Evolutionary conservation across 2,888 invertebrate genomes (phyloP), one percentile per base, ranked within the genome.

Genomic region (Parascotia fuliginaria): DNA sequence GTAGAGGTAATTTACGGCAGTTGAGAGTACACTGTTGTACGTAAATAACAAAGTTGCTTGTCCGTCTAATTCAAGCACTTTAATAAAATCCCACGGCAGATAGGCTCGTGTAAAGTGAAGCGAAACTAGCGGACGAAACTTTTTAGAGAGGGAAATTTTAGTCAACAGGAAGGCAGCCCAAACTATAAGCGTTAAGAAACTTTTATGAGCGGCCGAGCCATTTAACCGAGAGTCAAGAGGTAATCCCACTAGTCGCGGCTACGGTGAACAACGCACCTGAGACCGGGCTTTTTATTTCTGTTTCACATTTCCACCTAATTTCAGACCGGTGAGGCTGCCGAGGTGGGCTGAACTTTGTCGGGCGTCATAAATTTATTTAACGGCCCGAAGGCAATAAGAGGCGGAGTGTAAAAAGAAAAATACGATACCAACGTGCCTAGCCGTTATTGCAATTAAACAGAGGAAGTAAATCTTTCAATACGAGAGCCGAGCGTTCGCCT

Each of bases 381-480:
- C 92, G 90, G 87, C 89, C 86, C 83, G 78, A 86, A 90, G 89
- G 92, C 90, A 92, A 90, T 91, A 92, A 92, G 90, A 90, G 91
- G 88, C 83, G 83, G 89, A 87, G 91, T 87, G 90, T 90, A 89
- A 92, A 92, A 90, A 91, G 91, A 91, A 92, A 91, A 91, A 92
- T 92, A 91, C 92, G 92, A 89, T 91, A 91, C 89, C 90, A 89
- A 91, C 92, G 92, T 91, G 92, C 92, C 90, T 89, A 89, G 90
- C 89, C 91, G 92, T 91, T 91, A 92, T 91, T 92, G 91, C 91
- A 92, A 92, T 92, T 92, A 92, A 92, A 92, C 91, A 89, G 88
- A 88, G 91, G 91, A 91, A 92, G 91, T 92, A 92, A 91, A 92
- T 92, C 91, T 92, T 91, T 92, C 91, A 90, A 91, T 92, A 90